Base-by-base conservation (phyloP, 2,888 invertebrate species). In the Choreutis nemorana region DNA sequence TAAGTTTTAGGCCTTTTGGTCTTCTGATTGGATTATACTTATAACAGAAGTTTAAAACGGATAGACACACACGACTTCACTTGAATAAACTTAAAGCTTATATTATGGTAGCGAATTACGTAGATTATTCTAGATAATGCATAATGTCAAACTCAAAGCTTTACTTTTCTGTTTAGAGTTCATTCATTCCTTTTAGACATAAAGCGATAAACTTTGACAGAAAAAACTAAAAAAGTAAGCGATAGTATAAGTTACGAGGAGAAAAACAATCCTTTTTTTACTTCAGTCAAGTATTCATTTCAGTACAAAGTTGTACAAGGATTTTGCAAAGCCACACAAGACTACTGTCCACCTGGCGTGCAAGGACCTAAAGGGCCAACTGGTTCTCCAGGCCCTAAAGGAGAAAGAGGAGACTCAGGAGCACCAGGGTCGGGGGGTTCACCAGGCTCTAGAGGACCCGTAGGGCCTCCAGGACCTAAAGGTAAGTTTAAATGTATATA, bases 291-390 rank as follows among this genome's bases (percentile, higher is more conserved):
- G n/a, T n/a, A n/a, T n/a, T 1, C 42, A 32, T 81, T 81, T 10
- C 70, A 92, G 91, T 85, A 90, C 50, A 87, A 89, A 51, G 89
- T 90, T 2, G 87, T 94, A 29, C 89, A 91, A 54, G 90, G 88
- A 1, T 91, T 91, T 53, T 94, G 94, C 55, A 87, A 87, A 45
- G 89, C 90, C 5, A 89, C 91, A 0, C 87, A 88, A 49, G 89
- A 90, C 32, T 90, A 90, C 53, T 94, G 93, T 45, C 88, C 90
- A 0, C 83, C 85, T 0, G 83, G 86, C 1, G 84, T 85, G 0
- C 83, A 83, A 16, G 87, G 87, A 1, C 79, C 81, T 0, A 81
- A 82, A 23, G 89, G 90, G 0, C 75, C 78, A 0, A 65, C 71
- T 1, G 86, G 86, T 1, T 50, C 62, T 4, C 75, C 81, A 1